Evolutionary conservation across 1,140 invertebrate species (phyloP), one percentile per base, ranked within the genome.

Genomic region (Tetramorium simillimum): DNA sequence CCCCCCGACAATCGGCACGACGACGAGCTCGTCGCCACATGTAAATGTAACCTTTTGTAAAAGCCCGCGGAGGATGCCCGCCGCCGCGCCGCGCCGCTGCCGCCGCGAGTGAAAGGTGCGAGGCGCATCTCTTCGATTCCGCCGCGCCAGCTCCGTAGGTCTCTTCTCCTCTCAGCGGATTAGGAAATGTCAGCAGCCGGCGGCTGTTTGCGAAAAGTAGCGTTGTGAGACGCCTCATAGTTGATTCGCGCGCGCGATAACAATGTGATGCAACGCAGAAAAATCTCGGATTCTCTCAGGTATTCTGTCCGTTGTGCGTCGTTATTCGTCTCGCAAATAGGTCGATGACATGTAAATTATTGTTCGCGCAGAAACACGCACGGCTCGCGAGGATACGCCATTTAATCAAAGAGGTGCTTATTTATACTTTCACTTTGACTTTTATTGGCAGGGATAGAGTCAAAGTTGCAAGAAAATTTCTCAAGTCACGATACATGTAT

Each of bases 41-140:
- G 89, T 90, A 85, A 90, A 90, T 90, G 89, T 90, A 90, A 90
- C 89, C 89, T 90, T 90, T 90, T 53, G 88, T 56, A 75, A 60
- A 60, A 88, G 86, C 46, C 37, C 82, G 58, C 63, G 84, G 89
- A 90, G 70, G 86, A 90, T 63, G 85, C 80, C 43, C 67, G 51
- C 24, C 46, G 85, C 49, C 49, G 51, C 51, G n/a, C 49, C 56
- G 80, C 62, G 56, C 51, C 56, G 80, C 62, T 33, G 51, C 24
- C 46, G 85, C 51, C 56, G 80, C 62, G 56, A 88, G 89, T 90
- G 89, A 90, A 90, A 90, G 89, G 89, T 43, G 62, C 88, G 80
- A 87, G 75, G 78, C 51, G 65, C 69, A 37, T 21, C 67, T 73
- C 16, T 67, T 56, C 85, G 89, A 85, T 87, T 88, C 86, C 75